Evolutionary conservation across 1,140 invertebrate genomes (phyloP), one percentile per base, ranked within the genome.

Genomic region (Hermetia illucens): DNA sequence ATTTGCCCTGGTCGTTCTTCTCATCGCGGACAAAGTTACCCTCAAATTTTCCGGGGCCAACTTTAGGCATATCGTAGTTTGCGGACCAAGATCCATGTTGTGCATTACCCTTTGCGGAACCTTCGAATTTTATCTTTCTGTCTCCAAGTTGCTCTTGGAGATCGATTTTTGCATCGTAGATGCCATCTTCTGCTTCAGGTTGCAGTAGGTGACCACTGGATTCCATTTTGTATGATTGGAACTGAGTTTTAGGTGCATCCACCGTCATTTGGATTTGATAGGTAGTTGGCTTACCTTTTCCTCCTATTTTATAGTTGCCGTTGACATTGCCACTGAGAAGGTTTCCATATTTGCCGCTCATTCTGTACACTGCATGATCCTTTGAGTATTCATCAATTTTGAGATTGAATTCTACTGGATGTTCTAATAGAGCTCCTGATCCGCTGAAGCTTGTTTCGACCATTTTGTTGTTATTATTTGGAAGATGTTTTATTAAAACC

Each of bases 181-280:
- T 9, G 8, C 10, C 5, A 13, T 32, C 30, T 13, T 5, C 13
- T 32, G 10, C 30, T 13, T 13, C 5, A 6, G 13, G 5, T 13
- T 13, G 10, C 17, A 13, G 17, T 6, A 49, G 39, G 39, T 60
- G 56, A 15, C 55, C 61, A 20, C 44, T 41, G 21, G 51, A 47
- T 17, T 22, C 52, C 1, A 58, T 12, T 16, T 46, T 39, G 21
- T 45, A 24, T 10, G 65, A 60, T 34, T 69, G 70, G 2, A 79
- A 27, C 27, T 65, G 68, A 0, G 68, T 64, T 25, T 55, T 62
- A 0, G 72, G 71, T 2, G 65, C 47, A 27, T 63, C 60, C 0
- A 67, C 25, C 9, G 68, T 63, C 0, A 64, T 24, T 1, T 49
- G 42, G 5, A 62, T 9, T 1, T 63, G 59, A 12, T 53, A 45